phyloP scores from a whole-genome alignment of 1,140 invertebrate species.

The Drosophila kikkawai region DNA sequence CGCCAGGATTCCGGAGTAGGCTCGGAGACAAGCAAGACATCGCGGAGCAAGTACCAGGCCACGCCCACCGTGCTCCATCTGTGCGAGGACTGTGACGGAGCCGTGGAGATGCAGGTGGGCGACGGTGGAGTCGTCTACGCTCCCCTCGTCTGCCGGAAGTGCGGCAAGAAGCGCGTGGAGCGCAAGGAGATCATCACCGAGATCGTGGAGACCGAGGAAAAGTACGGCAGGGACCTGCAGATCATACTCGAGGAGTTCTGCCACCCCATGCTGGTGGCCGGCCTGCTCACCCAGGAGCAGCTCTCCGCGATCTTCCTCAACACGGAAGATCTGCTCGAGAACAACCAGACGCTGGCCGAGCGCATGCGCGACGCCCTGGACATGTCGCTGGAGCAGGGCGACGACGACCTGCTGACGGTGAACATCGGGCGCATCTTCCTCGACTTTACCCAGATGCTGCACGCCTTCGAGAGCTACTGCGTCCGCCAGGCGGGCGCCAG shows the following conservation, averaged over 20 bases:
- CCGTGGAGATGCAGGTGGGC: constrained; percentile 89
- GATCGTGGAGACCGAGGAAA: constrained; percentile 98
- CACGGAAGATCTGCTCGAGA: constrained; percentile 95
- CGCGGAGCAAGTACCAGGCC: constrained; percentile 89
- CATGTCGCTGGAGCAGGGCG: constrained; percentile 91
- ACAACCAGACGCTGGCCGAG: constrained; percentile 94
- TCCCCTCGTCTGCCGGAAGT: constrained; percentile 94
- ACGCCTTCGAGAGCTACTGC: constrained; percentile 97
- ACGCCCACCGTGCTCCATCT: constrained; percentile 87
- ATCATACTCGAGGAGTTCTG: constrained; percentile 98
- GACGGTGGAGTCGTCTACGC: constrained; percentile 90
- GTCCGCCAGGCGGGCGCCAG: constrained; percentile 96
- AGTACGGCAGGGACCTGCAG: constrained; percentile 96
- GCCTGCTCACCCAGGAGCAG: constrained; percentile 92
- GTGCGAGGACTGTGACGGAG: constrained; percentile 92
- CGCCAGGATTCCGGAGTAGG: constrained; percentile 97
- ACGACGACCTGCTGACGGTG: constrained; percentile 93
- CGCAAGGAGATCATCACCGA: constrained; percentile 97
- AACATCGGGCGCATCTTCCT: constrained; percentile 96
- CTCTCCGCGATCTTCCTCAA: constrained; percentile 97
- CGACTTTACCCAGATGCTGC: constrained; percentile 96
- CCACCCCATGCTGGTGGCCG: constrained; percentile 95
- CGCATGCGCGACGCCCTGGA: constrained; percentile 95
- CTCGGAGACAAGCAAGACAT: constrained; percentile 95
- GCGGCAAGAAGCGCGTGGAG: constrained; percentile 94